Base-by-base conservation (phyloP, 2,888 invertebrate genomes). In the Tachina fera region DNA sequence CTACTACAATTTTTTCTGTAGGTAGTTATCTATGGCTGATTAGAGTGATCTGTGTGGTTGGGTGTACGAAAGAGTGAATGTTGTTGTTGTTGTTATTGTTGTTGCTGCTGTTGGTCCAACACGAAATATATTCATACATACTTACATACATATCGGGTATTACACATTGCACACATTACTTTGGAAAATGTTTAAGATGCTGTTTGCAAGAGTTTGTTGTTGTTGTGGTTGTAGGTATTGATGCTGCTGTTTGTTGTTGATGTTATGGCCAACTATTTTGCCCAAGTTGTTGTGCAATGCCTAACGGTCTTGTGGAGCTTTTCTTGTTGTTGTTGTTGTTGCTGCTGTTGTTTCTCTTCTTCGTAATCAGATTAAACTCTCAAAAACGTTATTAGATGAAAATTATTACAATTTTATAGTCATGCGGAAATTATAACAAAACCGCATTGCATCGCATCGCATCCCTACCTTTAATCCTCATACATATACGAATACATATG, bases 301-400 rank as follows among this genome's bases (percentile, higher is more conserved):
- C 65, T 86, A 83, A 79, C 83, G 83, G 86, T 83, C 79, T 86
- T 86, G 67, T 72, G 76, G 60, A 51, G 49, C 14, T n/a, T 56
- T 67, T 67, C 10, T 31, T 31, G 14, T 63, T n/a, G 53, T 76
- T n/a, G n/a, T n/a, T n/a, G n/a, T n/a, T 67, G n/a, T 31, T 22
- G 10, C 51, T 74, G 4, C 61, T 56, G 3, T 19, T 76, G 43
- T 67, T 58, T 60, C 60, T 61, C 75, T 70, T 81, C 85, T 70
- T 83, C 72, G 67, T 83, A 86, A 86, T 86, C 86, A 86, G 86
- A 83, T 86, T 86, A 82, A 86, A 86, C 85, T 86, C 85, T 86
- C 75, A 82, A 82, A 86, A 86, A 86, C 82, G 83, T 86, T 86
- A 86, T 86, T 86, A 86, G 86, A 86, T 86, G 86, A 86, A 86